Evolutionary conservation across 2,113 vertebrate species (phyloP).

Genomic region (Lontra canadensis): DNA sequence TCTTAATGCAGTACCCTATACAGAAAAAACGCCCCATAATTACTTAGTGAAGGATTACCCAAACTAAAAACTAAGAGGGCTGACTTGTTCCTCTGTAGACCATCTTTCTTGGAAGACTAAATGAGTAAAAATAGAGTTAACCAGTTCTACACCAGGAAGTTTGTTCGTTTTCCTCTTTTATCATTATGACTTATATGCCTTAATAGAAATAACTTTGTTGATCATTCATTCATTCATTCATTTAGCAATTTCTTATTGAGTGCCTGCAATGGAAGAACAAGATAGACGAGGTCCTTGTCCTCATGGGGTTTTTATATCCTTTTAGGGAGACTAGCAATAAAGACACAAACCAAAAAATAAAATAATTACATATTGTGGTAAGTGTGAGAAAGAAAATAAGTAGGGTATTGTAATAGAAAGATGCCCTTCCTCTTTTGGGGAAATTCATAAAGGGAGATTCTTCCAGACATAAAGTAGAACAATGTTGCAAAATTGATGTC

Average conservation of each 20-base stretch:
- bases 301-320: neutral
- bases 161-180: conserved; percentile 10
- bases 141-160: neutral
- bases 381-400: conserved; percentile 34
- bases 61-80: neutral
- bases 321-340: neutral
- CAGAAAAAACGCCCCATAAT: neutral
- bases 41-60: neutral
- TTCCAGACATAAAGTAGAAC: conserved; percentile 23
- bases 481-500: neutral
- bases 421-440: neutral
- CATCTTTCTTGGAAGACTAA: conserved; percentile 2
- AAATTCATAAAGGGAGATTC: conserved; percentile 50
- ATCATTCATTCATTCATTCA: neutral
- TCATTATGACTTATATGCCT: neutral
- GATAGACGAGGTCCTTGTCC: neutral
- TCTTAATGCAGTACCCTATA: neutral
- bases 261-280: neutral
- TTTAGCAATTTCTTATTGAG: conserved; percentile 8
- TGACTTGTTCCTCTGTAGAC: neutral
- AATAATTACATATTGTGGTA: conserved; percentile 9
- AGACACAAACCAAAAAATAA: conserved; percentile 28
- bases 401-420: neutral
- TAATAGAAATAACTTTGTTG: neutral
- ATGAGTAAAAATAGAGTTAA: conserved; percentile 21